Conservation (phyloP, 1,140 invertebrate species). For the Heliothis virescens region DNA sequence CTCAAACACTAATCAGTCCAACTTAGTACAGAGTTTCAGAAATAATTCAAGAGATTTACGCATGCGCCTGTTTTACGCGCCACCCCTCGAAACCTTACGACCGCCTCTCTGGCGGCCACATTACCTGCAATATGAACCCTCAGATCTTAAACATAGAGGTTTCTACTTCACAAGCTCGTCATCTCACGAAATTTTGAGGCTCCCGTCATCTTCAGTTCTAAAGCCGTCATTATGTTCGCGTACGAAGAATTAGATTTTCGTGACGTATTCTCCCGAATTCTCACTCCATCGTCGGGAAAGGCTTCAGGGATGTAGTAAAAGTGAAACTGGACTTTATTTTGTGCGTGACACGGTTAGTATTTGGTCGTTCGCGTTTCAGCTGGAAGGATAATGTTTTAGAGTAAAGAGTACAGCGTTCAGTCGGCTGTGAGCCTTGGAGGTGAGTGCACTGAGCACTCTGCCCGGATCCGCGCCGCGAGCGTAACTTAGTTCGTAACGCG, state of each 20-base stretch:
- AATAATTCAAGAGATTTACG: constrained; percentile 77
- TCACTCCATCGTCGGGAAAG: constrained; percentile 59
- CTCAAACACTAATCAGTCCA: constrained; percentile 59
- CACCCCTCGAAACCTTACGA: constrained; percentile 83
- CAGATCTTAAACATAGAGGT: constrained; percentile 68
- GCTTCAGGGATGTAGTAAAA: constrained; percentile 45
- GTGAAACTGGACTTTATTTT: constrained; percentile 57
- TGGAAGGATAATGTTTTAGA: constrained; percentile 68
- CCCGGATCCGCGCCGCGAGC: constrained; percentile 50
- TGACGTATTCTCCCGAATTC: constrained; percentile 68
- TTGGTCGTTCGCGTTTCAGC: constrained; percentile 50
- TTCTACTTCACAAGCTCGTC: constrained; percentile 63
- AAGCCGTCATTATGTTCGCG: constrained; percentile 82
- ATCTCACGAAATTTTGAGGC: constrained; percentile 70
- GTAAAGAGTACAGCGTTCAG: constrained; percentile 71
- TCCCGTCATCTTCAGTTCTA: constrained; percentile 77
- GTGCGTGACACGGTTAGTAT: constrained; percentile 58
- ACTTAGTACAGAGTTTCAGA: constrained; percentile 71
- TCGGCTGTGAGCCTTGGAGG: constrained; percentile 74
- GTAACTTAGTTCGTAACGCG: constrained; percentile 79
- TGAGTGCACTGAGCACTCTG: constrained; percentile 59
- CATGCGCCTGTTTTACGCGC: constrained; percentile 83
- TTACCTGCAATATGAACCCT: constrained; percentile 80
- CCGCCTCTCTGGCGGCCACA: constrained; percentile 77
- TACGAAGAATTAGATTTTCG: constrained; percentile 81